These are phyloP conservation scores for Scortum barcoo DNA, from an alignment of 2,113 vertebrate species.

Conservation along the genomic window DNA sequence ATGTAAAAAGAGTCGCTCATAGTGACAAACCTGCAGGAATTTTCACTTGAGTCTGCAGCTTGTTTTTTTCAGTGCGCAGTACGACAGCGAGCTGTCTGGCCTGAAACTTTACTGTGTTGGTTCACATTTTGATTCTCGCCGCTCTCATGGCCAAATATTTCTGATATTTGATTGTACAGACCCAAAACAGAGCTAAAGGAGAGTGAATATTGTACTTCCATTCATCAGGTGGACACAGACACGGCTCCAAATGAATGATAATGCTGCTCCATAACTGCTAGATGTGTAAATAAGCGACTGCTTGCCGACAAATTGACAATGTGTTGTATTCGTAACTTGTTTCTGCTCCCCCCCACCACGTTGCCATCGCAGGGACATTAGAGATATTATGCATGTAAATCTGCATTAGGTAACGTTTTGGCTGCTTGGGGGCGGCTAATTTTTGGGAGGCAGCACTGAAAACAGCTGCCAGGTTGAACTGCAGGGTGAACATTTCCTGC, in stretches of 20 bases:
- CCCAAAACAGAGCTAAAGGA: background rate
- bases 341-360: background rate
- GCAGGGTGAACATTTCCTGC: background rate
- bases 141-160: background rate
- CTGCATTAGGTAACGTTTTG: background rate
- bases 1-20: too few relatives aligned
- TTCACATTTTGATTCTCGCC: background rate
- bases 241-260: background rate
- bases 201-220: background rate
- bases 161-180: too few relatives aligned
- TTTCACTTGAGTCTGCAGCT: too few relatives aligned
- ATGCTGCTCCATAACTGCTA: background rate
- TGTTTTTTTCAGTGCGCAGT: too few relatives aligned
- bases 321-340: background rate
- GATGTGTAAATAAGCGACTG: background rate
- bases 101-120: background rate
- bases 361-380: too few relatives aligned
- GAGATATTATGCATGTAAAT: background rate
- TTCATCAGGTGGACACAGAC: background rate
- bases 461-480: background rate
- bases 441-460: background rate
- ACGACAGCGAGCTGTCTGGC: background rate
- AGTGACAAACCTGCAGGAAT: too few relatives aligned
- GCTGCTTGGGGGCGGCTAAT: background rate
- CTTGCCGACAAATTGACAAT: background rate